These are phyloP conservation scores for Campoletis raptor DNA, from an alignment of 2,888 invertebrate genomes.

Conservation along the genomic window DNA sequence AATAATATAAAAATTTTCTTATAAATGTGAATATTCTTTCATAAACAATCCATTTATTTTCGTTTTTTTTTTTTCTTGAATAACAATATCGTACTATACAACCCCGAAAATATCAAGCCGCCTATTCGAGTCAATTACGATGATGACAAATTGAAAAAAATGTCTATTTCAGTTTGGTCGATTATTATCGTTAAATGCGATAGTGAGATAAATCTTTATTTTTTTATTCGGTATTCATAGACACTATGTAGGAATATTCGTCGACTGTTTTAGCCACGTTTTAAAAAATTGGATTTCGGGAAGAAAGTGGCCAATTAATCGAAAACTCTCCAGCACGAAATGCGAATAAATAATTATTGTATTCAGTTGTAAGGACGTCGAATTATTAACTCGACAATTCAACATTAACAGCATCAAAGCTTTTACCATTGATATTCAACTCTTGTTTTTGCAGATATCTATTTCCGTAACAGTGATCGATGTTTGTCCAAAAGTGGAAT, in stretches of 20 bases:
- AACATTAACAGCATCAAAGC: background rate
- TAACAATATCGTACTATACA: background rate
- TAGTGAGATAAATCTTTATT: background rate
- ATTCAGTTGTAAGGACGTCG: background rate
- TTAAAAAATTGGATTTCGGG: background rate
- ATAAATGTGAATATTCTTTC: background rate
- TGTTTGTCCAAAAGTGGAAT: background rate
- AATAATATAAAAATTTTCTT: slow-evolving; percentile 5
- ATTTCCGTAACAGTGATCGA: background rate
- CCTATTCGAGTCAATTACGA: background rate
- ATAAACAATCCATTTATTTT: background rate
- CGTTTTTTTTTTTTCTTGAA: background rate
- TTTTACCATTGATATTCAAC: background rate
- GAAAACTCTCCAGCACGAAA: background rate
- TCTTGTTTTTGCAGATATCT: background rate
- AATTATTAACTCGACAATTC: background rate
- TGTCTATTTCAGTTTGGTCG: background rate
- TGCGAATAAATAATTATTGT: background rate
- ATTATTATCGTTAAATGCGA: slow-evolving; percentile 12
- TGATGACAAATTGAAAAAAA: background rate
- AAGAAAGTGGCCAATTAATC: background rate
- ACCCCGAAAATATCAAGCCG: background rate
- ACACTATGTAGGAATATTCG: background rate
- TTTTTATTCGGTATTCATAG: background rate
- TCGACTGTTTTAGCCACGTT: background rate